A percentile compares a stretch with the other conserved stretches of the same genome.
phyloP scores from a whole-genome alignment of 2,888 invertebrate species.

The Xylocampa areola region DNA sequence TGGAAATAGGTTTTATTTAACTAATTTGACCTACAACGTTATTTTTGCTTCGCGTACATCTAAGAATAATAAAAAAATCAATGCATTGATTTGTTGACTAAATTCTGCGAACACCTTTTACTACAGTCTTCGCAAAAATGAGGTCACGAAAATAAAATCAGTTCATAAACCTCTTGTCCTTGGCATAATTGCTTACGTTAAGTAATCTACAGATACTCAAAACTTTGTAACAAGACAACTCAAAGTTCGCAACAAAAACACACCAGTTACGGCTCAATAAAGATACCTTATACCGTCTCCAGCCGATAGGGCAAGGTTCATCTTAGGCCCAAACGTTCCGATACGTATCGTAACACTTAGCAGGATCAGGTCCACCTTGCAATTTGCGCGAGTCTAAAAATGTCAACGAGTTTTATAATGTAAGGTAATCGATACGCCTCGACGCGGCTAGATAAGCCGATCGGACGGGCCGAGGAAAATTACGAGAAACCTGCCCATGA shows the following conservation, averaged over 20 bases:
- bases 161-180: neutral
- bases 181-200: neutral
- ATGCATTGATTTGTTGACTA: neutral
- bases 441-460: slow-evolving; percentile 49
- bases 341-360: slow-evolving; percentile 28
- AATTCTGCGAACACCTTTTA: neutral
- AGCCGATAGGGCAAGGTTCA: slow-evolving; percentile 21
- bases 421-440: slow-evolving; percentile 57
- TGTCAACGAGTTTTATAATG: slow-evolving; percentile 61
- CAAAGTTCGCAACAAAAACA: neutral
- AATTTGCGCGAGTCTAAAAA: slow-evolving; percentile 54
- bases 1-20: too few species aligned
- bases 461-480: slow-evolving; percentile 28
- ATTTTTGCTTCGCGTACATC: too few species aligned
- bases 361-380: slow-evolving; percentile 51
- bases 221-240: neutral
- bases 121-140: neutral
- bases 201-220: neutral
- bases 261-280: neutral
- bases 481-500: slow-evolving; percentile 48
- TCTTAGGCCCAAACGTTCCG: neutral
- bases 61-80: too few species aligned
- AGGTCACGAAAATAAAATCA: neutral
- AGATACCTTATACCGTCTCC: neutral
- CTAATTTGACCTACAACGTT: too few species aligned